phyloP scores from a whole-genome alignment of 2,888 invertebrate species.

The Teleogryllus oceanicus region DNA sequence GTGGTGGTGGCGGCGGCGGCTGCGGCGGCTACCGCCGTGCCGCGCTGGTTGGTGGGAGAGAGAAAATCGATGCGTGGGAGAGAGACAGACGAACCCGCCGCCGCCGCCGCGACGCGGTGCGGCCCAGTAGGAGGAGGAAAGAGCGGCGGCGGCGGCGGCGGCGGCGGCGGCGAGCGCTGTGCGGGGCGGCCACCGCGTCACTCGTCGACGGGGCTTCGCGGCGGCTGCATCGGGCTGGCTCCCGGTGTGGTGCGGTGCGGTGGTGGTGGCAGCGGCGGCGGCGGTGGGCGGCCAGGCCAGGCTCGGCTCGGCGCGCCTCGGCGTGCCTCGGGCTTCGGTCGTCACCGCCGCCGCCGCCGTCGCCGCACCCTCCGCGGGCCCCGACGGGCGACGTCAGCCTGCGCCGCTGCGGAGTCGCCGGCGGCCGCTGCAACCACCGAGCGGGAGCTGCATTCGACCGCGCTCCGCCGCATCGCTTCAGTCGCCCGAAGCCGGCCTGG shows the following conservation, averaged over 20 bases:
- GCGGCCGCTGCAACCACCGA: background rate
- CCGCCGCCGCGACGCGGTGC: background rate
- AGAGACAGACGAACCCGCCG: background rate
- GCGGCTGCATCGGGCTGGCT: background rate
- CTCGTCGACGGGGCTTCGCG: background rate
- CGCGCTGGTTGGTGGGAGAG: background rate
- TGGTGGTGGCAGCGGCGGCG: background rate
- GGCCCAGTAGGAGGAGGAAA: background rate
- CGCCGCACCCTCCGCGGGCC: background rate
- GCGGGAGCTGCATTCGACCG: background rate
- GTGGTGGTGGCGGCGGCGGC: too few relatives aligned
- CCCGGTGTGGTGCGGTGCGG: background rate
- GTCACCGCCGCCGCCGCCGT: background rate
- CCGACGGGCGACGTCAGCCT: background rate
- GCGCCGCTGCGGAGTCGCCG: background rate
- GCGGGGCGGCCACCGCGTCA: slow-evolving; percentile 21
- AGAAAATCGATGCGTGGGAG: slow-evolving; percentile 2
- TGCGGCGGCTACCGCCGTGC: background rate
- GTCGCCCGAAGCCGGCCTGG: too few relatives aligned
- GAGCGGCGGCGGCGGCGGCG: background rate
- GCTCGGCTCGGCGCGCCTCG: too few relatives aligned
- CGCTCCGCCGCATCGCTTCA: background rate
- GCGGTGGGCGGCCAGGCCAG: background rate
- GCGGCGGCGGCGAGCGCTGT: background rate
- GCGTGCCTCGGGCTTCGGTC: background rate